Evolutionary conservation across 2,888 invertebrate genomes (phyloP), one percentile per base, ranked within the genome.

Genomic region (Polyommatus icarus): DNA sequence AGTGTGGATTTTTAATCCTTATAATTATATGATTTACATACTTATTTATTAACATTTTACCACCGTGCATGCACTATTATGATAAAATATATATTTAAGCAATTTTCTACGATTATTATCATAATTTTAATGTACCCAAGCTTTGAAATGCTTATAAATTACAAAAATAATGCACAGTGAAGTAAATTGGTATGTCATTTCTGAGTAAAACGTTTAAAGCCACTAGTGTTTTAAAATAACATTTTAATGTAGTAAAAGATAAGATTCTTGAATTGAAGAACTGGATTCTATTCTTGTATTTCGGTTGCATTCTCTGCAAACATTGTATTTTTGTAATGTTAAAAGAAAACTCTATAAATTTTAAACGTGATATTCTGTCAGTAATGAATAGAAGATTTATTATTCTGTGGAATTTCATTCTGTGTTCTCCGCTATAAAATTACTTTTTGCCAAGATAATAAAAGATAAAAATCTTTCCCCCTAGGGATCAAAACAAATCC

Each of bases 301-400:
- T 40, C 20, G 72, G 40, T 40, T 20, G 2, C 72, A 40, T 71
- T 71, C 36, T 12, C 40, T 8, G 40, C 40, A 71, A 71, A 40
- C 40, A 20, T 40, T 72, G 10, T 40, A 72, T 40, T 72, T 36
- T 40, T 72, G 20, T 72, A 10, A 72, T 4, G n/a, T 40, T 72
- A 1, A 72, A 72, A 72, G 72, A 72, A 72, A 32, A 40, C 8
- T 36, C 7, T 36, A 72, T 72, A 72, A 40, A 72, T 72, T 40
- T 40, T 10, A 40, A 20, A 71, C 20, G 72, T 40, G n/a, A 20
- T 40, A 10, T 40, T 40, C 1, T 72, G 8, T 40, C 40, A 36
- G 72, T 72, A 72, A 71, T 72, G 40, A 72, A 71, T 40, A 40
- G 40, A 71, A 36, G 40, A 72, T 67, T 67, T 67, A 67, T 32